phyloP scores from a whole-genome alignment of 2,888 invertebrate genomes.

The Trissolcus japonicus region DNA sequence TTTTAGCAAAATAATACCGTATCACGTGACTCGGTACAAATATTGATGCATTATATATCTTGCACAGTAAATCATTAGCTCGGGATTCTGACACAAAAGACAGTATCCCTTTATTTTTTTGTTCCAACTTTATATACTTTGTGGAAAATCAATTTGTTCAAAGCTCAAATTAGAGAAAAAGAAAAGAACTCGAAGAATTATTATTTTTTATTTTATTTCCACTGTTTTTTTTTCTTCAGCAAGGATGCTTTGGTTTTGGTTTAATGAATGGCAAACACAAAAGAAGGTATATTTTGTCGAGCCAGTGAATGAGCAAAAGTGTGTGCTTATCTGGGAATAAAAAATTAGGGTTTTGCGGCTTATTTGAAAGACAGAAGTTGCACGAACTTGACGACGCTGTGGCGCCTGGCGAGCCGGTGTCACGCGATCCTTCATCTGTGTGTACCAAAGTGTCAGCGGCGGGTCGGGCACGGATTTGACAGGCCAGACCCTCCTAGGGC shows the following conservation, averaged over 20 bases:
- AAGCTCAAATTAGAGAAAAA: no score
- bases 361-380: constrained; percentile 56
- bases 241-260: no score
- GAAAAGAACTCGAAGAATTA: no score
- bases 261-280: no score
- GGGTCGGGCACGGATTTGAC: constrained; percentile 48
- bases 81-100: no score
- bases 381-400: constrained; percentile 66
- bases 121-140: no score
- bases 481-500: constrained; percentile 46
- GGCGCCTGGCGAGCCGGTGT: constrained; percentile 72
- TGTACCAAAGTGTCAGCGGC: constrained; percentile 63
- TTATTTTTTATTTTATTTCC: no score
- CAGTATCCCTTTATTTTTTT: no score
- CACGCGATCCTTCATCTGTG: constrained; percentile 72
- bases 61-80: constrained; percentile 1
- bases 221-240: no score
- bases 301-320: constrained; percentile 31
- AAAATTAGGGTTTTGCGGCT: constrained; percentile 45
- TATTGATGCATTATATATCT: constrained; percentile 20
- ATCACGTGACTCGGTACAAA: constrained; percentile 20
- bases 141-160: no score
- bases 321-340: constrained; percentile 41
- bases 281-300: constrained; percentile 18
- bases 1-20: constrained; percentile 20